Percentiles rank a stretch among this genome's conserved stretches.
These are phyloP conservation scores for Rhamnusium bicolor DNA, from an alignment of 2,888 invertebrate species.

Conservation along the genomic window DNA sequence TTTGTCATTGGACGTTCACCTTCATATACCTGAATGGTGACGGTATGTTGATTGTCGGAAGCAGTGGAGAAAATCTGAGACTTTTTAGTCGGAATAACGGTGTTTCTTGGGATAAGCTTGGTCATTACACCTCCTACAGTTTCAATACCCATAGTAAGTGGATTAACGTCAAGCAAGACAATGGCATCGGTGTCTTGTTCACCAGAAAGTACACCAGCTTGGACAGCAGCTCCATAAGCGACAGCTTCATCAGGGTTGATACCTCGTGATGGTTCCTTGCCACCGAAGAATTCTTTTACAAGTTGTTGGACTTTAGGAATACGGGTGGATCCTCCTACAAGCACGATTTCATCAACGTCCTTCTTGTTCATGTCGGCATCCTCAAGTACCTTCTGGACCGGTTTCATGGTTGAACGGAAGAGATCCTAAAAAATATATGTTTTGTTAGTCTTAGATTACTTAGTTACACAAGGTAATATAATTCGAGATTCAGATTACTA, in stretches of 20 bases:
- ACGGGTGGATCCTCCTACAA: slow-evolving; percentile 99
- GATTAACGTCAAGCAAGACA: slow-evolving; percentile 97
- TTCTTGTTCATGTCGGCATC: slow-evolving; percentile 99
- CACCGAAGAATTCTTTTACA: slow-evolving; percentile 95
- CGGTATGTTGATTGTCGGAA: slow-evolving; percentile 98
- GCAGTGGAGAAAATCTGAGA: slow-evolving; percentile 99
- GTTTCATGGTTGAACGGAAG: slow-evolving; percentile 93
- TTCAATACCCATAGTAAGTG: slow-evolving; percentile 99
- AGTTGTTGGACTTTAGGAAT: slow-evolving; percentile 98
- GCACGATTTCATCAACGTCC: slow-evolving; percentile 98
- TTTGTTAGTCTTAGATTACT: no score
- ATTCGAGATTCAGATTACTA: no score
- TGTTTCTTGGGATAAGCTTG: slow-evolving; percentile 97
- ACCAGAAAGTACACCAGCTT: slow-evolving; percentile 97
- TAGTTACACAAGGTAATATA: no score
- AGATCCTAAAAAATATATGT: slow-evolving; percentile 72
- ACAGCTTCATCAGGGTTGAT: slow-evolving; percentile 99
- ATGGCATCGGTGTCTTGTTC: slow-evolving; percentile 98
- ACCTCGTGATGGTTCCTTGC: slow-evolving; percentile 97
- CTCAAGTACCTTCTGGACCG: slow-evolving; percentile 95
- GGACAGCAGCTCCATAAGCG: slow-evolving; percentile 98
- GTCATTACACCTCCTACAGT: slow-evolving; percentile 99
- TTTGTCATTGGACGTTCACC: slow-evolving; percentile 99
- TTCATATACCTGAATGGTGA: slow-evolving; percentile 98
- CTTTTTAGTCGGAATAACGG: slow-evolving; percentile 99